phyloP scores from a whole-genome alignment of 2,113 vertebrate genomes.

The Hippoglossus stenolepis region DNA sequence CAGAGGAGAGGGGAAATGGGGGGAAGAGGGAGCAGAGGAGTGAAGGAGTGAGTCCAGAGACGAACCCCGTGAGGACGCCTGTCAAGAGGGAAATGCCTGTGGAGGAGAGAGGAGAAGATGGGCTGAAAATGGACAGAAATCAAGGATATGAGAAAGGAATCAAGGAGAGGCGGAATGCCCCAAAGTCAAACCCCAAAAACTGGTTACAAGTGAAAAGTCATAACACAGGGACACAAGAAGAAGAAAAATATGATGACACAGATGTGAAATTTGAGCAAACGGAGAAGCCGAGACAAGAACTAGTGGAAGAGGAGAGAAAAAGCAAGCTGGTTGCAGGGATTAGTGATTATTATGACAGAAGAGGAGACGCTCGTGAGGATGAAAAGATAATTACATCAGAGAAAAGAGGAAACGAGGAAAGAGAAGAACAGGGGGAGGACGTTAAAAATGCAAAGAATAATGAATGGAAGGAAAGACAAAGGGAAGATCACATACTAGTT shows the following conservation, averaged over 20 bases:
- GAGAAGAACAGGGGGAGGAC: slow-evolving; percentile 1
- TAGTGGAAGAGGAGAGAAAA: slow-evolving; percentile 43
- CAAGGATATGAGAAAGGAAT: neutral
- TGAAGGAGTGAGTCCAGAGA: slow-evolving; percentile 13
- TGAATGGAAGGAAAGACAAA: slow-evolving; percentile 12
- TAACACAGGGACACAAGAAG: neutral
- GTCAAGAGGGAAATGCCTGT: neutral
- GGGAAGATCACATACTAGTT: slow-evolving; percentile 13
- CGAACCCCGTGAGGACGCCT: neutral
- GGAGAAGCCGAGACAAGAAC: slow-evolving; percentile 6
- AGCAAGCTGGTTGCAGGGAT: slow-evolving; percentile 58
- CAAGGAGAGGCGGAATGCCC: neutral
- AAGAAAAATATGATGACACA: neutral
- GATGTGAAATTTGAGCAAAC: neutral
- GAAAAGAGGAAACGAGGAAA: slow-evolving; percentile 4
- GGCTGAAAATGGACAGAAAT: neutral
- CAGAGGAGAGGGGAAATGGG: slow-evolving; percentile 4
- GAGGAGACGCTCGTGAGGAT: neutral
- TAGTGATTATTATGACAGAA: neutral
- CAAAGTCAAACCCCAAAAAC: neutral
- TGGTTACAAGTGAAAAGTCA: neutral
- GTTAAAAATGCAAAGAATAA: slow-evolving; percentile 8
- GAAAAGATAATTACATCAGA: neutral
- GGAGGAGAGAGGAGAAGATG: slow-evolving; percentile 1
- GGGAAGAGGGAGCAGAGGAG: slow-evolving; percentile 13